Percentiles rank a stretch among this genome's conserved stretches.
Conservation (phyloP, 2,888 invertebrate genomes). For the Hemicrepidius hirtus region DNA sequence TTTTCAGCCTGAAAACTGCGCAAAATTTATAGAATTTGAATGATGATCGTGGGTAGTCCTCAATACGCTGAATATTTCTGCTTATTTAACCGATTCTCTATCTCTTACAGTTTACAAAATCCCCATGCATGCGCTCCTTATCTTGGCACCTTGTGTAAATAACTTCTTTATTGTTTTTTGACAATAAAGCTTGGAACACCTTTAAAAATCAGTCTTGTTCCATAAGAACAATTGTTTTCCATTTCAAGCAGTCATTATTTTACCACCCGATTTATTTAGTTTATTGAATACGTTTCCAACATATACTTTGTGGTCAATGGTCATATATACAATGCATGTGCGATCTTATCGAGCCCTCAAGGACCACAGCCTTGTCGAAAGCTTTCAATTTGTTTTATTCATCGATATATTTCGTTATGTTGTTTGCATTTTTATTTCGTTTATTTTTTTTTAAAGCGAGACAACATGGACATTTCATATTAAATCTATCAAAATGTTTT, state of each 20-base stretch:
- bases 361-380: constrained; percentile 43
- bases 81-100: no score
- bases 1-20: no score
- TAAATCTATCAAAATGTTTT: neutral
- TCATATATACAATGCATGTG: constrained; percentile 42
- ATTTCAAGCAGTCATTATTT: constrained; percentile 23
- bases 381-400: constrained; percentile 48
- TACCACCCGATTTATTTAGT: constrained; percentile 30
- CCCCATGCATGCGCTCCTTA: no score
- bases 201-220: neutral
- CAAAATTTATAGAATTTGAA: no score
- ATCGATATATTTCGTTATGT: constrained; percentile 41
- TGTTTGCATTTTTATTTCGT: constrained; percentile 21
- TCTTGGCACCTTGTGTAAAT: no score
- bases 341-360: constrained; percentile 45
- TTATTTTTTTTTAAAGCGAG: neutral
- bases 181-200: no score
- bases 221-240: constrained; percentile 29
- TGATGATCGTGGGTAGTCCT: no score
- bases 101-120: no score
- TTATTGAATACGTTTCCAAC: constrained; percentile 34
- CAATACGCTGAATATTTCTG: no score
- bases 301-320: constrained; percentile 35
- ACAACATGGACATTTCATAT: constrained; percentile 12
- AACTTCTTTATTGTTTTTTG: neutral